phyloP scores from a whole-genome alignment of 1,140 invertebrate genomes.

The Euura lappo region DNA sequence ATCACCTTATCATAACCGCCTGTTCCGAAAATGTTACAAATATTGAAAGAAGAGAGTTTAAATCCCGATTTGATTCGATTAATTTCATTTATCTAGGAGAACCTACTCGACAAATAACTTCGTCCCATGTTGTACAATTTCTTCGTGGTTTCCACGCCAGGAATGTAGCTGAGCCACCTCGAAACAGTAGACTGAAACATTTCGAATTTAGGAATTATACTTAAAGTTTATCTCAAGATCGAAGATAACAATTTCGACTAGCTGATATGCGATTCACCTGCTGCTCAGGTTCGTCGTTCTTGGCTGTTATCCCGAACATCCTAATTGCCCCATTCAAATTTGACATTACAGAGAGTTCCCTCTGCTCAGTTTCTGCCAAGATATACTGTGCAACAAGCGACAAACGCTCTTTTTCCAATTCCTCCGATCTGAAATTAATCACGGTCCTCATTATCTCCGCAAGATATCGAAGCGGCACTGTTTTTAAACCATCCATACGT shows the following conservation, averaged over 20 bases:
- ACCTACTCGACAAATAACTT: constrained; percentile 41
- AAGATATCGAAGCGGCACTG: neutral
- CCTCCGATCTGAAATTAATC: constrained; percentile 33
- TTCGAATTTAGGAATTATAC: neutral
- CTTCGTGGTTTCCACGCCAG: constrained; percentile 40
- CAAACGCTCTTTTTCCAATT: constrained; percentile 39
- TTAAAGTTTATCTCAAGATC: too few species aligned
- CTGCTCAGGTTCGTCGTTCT: constrained; percentile 22
- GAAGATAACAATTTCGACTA: neutral
- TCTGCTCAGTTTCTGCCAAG: constrained; percentile 36
- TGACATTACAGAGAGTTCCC: constrained; percentile 46
- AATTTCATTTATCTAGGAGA: constrained; percentile 14
- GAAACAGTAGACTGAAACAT: constrained; percentile 37
- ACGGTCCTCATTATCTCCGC: neutral
- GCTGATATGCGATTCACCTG: constrained; percentile 26
- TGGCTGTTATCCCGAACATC: constrained; percentile 41
- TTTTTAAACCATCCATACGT: constrained; percentile 11
- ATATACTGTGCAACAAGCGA: constrained; percentile 41
- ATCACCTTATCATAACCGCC: constrained; percentile 39
- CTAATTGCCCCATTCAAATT: constrained; percentile 42
- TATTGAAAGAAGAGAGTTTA: constrained; percentile 10
- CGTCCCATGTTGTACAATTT: constrained; percentile 38
- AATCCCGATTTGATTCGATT: neutral
- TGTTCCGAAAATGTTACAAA: constrained; percentile 21
- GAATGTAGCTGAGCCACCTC: constrained; percentile 42